These are phyloP conservation scores for Drosophila histrio DNA, from an alignment of 2,888 invertebrate genomes.

Conservation along the genomic window DNA sequence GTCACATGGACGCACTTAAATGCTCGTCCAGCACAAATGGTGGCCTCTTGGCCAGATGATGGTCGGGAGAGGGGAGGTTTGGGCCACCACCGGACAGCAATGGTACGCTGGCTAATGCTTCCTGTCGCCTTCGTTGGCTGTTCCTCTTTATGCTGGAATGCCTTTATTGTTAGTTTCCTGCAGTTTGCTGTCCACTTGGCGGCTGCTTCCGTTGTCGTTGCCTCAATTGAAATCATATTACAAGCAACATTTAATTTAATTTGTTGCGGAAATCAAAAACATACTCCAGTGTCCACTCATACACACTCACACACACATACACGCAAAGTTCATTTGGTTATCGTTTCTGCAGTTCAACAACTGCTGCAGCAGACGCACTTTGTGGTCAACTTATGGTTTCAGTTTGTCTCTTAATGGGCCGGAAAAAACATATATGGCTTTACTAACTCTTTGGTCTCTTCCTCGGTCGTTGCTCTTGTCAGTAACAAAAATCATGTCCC, in stretches of 20 bases:
- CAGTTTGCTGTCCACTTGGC: constrained; percentile 63
- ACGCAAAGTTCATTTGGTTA: constrained; percentile 16
- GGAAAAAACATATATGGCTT: constrained; percentile 50
- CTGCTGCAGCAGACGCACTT: constrained; percentile 30
- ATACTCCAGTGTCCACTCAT: constrained; percentile 18
- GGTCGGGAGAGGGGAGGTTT: not conserved
- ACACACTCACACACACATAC: constrained; percentile 1
- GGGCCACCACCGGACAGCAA: not conserved
- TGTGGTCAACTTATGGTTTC: constrained; percentile 52
- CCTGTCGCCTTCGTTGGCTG: constrained; percentile 32
- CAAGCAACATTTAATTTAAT: constrained; percentile 78
- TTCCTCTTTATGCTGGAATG: constrained; percentile 39
- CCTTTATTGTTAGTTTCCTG: constrained; percentile 66
- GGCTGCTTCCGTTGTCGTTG: constrained; percentile 23
- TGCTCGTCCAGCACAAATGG: constrained; percentile 26
- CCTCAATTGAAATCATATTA: constrained; percentile 72
- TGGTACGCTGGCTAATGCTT: constrained; percentile 36
- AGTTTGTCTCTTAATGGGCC: constrained; percentile 51
- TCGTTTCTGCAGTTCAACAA: constrained; percentile 17
- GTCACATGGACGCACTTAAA: constrained; percentile 55
- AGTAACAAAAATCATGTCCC: constrained; percentile 20
- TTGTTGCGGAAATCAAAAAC: constrained; percentile 69
- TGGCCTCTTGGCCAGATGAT: not conserved
- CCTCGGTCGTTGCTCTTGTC: constrained; percentile 44
- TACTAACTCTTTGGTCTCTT: constrained; percentile 8